Evolutionary conservation across 2,113 vertebrate species (phyloP).

Genomic region (Gadus macrocephalus): DNA sequence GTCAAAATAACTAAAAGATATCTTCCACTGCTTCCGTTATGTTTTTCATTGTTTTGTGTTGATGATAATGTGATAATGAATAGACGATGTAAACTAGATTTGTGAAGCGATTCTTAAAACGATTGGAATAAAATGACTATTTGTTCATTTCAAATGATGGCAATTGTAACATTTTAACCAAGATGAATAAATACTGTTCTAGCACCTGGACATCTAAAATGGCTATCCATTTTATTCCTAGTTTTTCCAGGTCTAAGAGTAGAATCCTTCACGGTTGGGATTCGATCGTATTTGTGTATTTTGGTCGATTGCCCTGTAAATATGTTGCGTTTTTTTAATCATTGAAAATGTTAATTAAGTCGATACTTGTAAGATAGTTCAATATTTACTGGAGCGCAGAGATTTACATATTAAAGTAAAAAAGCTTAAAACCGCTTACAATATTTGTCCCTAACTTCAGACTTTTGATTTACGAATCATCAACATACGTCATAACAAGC

Average conservation of each 20-base stretch:
- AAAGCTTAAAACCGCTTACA: too few species aligned
- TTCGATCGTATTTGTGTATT: conserved; percentile 33
- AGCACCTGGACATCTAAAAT: conserved; percentile 38
- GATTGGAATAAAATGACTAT: background rate
- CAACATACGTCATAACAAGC: too few species aligned
- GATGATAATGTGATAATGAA: background rate
- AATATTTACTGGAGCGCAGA: conserved; percentile 50
- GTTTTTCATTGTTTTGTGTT: background rate
- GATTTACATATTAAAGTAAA: too few species aligned
- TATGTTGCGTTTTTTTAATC: conserved; percentile 54
- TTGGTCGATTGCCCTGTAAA: conserved; percentile 61
- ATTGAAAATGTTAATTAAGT: conserved; percentile 51
- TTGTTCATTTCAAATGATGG: conserved; percentile 27
- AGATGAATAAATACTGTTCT: conserved; percentile 2
- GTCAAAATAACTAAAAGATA: too few species aligned
- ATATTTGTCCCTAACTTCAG: too few species aligned
- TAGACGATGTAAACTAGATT: conserved; percentile 2
- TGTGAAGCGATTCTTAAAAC: conserved; percentile 20
- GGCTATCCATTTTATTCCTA: conserved; percentile 22
- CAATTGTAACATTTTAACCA: conserved; percentile 29
- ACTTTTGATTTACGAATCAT: too few species aligned
- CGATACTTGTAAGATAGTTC: conserved; percentile 51
- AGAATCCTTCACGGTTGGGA: background rate
- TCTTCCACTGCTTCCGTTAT: background rate
- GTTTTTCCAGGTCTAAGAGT: too few species aligned